Evolutionary conservation across 2,797 vertebrate genomes (phyloP).

Genomic region (Protonibea diacanthus): DNA sequence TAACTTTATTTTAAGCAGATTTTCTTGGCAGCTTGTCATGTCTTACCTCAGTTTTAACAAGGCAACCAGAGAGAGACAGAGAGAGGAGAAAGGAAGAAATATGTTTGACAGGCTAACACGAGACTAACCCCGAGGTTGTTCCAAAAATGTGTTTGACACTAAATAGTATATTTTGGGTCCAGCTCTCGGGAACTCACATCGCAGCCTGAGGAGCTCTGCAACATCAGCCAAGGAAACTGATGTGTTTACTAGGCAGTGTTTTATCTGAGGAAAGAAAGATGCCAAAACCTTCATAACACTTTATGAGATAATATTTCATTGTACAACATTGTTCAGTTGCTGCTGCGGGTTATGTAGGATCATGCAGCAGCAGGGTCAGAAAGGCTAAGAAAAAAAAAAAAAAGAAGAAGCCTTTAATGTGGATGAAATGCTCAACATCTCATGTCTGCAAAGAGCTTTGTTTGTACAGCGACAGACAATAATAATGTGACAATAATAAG

Average conservation of each 20-base stretch:
- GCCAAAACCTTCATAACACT: conserved; percentile 65
- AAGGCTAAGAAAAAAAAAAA: conserved; percentile 16
- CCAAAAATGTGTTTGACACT: conserved; percentile 66
- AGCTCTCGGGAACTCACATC: conserved; percentile 47
- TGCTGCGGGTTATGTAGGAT: conserved; percentile 42
- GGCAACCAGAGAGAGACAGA: conserved; percentile 40
- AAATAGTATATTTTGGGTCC: conserved; percentile 58
- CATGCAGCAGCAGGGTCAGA: conserved; percentile 42
- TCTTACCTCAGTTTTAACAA: conserved; percentile 71
- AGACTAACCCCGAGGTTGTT: conserved; percentile 57
- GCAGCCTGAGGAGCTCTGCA: conserved; percentile 41
- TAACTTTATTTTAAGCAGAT: conserved; percentile 69
- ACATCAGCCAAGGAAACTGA: conserved; percentile 55
- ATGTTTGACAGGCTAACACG: conserved; percentile 63
- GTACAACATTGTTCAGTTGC: conserved; percentile 45
- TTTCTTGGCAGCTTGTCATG: conserved; percentile 64
- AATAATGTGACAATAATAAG: conserved; percentile 38
- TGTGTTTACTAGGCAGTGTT: conserved; percentile 60
- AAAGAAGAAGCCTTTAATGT: conserved; percentile 3
- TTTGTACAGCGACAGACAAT: conserved; percentile 41
- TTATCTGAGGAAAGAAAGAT: conserved; percentile 64
- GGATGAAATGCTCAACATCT: conserved; percentile 73
- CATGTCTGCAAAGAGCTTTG: conserved; percentile 32
- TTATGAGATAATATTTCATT: conserved; percentile 69
- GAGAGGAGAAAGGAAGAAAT: conserved; percentile 53